Evolutionary conservation across 2,797 vertebrate genomes (phyloP), one percentile per base, ranked within the genome.

Genomic region (Falco cherrug): DNA sequence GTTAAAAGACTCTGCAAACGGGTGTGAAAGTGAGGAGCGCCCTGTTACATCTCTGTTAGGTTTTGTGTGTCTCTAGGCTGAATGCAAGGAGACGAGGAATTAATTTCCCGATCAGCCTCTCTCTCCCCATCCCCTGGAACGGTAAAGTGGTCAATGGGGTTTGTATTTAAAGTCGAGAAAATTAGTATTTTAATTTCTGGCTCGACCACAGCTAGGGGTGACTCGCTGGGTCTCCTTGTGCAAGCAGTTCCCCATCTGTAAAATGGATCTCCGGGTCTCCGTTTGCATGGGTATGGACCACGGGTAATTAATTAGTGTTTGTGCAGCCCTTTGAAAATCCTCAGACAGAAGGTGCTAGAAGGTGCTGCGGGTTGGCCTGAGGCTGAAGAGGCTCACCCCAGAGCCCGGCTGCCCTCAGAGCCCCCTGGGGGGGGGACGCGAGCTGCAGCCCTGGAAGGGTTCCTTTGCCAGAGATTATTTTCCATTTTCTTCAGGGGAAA

Each of bases 261-360:
- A 91, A 91, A 95, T 65, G 90, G 82, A 91, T 95, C 88, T 88
- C 85, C 5, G 5, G n/a, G 18, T 87, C 84, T 89, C 84, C 1
- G 29, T 84, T 93, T 81, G 69, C 74, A 67, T 5, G 51, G 76
- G 37, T 68, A 25, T 16, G 48, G 68, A 82, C 51, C 54, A 25
- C 4, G 65, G 43, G 81, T 89, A 89, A 94, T 96, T 94, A 96
- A 93, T 93, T 87, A 94, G 80, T 37, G 79, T 75, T 94, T 79
- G 57, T 74, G 83, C 74, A 53, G 79, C 54, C 54, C 69, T 97
- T 86, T 84, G 93, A 81, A 93, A 94, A 90, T 73, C 70, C 93
- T 89, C 78, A 54, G 79, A 80, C 92, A 97, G 93, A 96, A 96
- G 65, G 85, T 63, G 91, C 97, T 84, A 56, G 87, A 96, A 94